Evolutionary conservation across 2,888 invertebrate species (phyloP).

Genomic region (Tenthredo livida): DNA sequence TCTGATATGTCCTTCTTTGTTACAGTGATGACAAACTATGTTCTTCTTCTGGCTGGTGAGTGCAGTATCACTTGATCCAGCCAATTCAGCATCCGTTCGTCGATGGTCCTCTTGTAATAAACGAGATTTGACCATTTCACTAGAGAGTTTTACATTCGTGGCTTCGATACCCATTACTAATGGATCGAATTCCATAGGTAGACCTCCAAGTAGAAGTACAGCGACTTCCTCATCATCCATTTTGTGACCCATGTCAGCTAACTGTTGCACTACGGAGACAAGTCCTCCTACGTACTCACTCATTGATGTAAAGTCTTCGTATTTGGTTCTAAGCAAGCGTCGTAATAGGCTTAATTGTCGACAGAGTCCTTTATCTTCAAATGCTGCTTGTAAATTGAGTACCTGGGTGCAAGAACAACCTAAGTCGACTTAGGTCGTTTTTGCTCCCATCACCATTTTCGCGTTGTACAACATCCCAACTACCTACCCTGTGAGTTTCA

Average conservation of each 20-base stretch:
- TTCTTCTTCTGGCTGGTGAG: neutral
- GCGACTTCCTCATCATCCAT: constrained; percentile 61
- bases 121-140: constrained; percentile 49
- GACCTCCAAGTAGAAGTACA: constrained; percentile 59
- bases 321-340: constrained; percentile 44
- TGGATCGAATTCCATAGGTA: constrained; percentile 55
- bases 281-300: constrained; percentile 60
- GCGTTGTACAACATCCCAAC: too few relatives aligned
- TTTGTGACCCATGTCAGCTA: constrained; percentile 56
- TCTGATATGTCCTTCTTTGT: neutral
- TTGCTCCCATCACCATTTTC: too few relatives aligned
- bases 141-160: neutral
- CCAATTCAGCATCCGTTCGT: neutral
- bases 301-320: constrained; percentile 56
- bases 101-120: constrained; percentile 30
- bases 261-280: constrained; percentile 59
- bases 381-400: constrained; percentile 60
- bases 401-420: too few relatives aligned
- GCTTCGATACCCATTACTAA: constrained; percentile 56
- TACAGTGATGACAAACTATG: neutral
- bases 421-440: too few relatives aligned
- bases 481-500: too few relatives aligned
- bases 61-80: neutral
- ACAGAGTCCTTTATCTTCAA: constrained; percentile 60
- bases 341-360: constrained; percentile 54